Percentiles rank a stretch among this genome's conserved stretches.
phyloP scores from a whole-genome alignment of 2,888 invertebrate species.

The Leucoptera coffeella region DNA sequence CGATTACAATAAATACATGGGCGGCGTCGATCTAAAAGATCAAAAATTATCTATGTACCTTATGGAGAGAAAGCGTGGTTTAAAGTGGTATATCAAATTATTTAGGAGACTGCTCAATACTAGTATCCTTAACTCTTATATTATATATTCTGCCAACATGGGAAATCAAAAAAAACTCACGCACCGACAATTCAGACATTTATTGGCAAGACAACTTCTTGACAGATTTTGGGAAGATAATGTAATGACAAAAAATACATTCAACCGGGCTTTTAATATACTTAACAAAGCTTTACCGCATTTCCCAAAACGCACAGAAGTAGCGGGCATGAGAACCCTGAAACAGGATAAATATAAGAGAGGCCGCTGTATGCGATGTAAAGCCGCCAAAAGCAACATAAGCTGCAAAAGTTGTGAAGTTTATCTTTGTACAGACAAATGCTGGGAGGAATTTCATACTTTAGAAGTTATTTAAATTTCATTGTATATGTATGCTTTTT shows the following conservation, averaged over 20 bases:
- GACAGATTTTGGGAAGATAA: background rate
- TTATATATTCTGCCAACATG: slow-evolving; percentile 6
- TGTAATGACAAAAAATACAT: background rate
- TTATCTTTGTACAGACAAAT: background rate
- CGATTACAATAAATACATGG: slow-evolving; percentile 4
- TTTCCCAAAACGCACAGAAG: slow-evolving; percentile 3
- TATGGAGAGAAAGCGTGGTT: slow-evolving; percentile 3
- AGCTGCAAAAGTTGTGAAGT: slow-evolving; percentile 1
- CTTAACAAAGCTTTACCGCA: slow-evolving; percentile 3
- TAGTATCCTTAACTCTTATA: slow-evolving; percentile 5
- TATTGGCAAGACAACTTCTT: slow-evolving; percentile 3
- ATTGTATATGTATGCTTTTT: too few relatives aligned
- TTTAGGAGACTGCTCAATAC: slow-evolving; percentile 3
- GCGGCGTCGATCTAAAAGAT: slow-evolving; percentile 4
- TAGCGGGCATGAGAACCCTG: slow-evolving; percentile 2
- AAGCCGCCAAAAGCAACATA: background rate
- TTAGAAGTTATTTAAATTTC: background rate
- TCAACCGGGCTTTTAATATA: slow-evolving; percentile 1
- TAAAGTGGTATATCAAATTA: slow-evolving; percentile 5
- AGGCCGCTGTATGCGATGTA: too few relatives aligned
- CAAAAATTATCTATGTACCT: too few relatives aligned
- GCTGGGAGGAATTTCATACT: slow-evolving; percentile 2
- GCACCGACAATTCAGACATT: slow-evolving; percentile 6
- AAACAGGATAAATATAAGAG: too few relatives aligned
- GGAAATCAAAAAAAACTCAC: slow-evolving; percentile 5